phyloP scores from a whole-genome alignment of 2,113 vertebrate genomes.

The Ceratotherium simum region DNA sequence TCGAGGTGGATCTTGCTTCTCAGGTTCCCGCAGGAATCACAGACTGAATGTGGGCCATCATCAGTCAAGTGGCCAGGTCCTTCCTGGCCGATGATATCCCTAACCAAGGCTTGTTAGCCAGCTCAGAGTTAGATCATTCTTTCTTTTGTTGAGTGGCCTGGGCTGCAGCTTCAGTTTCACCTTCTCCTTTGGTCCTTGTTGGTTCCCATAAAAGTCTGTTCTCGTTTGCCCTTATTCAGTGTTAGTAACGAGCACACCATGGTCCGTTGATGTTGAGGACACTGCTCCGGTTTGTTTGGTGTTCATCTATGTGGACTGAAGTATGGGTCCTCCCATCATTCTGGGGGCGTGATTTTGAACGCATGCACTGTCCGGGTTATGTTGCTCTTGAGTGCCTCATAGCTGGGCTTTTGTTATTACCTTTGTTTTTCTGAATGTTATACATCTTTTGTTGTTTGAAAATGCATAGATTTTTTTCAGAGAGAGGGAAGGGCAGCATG shows the following conservation, averaged over 20 bases:
- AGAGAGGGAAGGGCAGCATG: neutral
- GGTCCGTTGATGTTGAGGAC: neutral
- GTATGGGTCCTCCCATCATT: neutral
- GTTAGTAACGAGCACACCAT: neutral
- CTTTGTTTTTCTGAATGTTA: neutral
- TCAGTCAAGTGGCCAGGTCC: neutral
- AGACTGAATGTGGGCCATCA: neutral
- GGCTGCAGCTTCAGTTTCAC: neutral
- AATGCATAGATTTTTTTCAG: neutral
- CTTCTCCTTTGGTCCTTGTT: neutral
- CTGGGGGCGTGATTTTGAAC: neutral
- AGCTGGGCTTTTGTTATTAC: neutral
- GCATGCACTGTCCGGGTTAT: neutral
- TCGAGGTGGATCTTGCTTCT: neutral
- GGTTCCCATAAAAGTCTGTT: neutral
- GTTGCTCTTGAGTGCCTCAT: neutral
- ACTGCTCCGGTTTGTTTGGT: neutral
- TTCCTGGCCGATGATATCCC: neutral
- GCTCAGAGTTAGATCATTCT: neutral
- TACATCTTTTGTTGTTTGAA: neutral
- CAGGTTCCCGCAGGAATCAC: neutral
- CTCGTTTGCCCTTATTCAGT: neutral
- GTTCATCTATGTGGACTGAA: neutral
- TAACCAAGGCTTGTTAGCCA: neutral
- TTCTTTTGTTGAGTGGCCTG: neutral